A percentile compares a stretch with the other conserved stretches of the same genome.
Conservation (phyloP, 2,113 vertebrate species). For the Platysternon megacephalum region DNA sequence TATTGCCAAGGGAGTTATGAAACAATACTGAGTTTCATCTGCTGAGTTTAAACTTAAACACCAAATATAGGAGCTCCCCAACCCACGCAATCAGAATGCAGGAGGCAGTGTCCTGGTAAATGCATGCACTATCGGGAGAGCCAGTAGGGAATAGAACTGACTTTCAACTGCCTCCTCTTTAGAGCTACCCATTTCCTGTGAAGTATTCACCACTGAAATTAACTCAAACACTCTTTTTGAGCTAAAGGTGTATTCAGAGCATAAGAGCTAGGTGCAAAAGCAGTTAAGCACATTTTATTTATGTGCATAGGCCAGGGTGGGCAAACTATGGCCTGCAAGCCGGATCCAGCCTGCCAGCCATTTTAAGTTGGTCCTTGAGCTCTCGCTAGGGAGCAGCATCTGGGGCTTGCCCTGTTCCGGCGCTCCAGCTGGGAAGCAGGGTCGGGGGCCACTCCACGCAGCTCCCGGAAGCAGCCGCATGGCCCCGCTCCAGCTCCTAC, state of each 20-base stretch:
- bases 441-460: too few relatives aligned
- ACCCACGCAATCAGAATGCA: constrained; percentile 33
- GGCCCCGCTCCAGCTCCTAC: too few relatives aligned
- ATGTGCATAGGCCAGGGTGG: neutral
- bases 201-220: neutral
- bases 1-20: neutral
- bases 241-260: neutral
- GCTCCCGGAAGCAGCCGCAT: too few relatives aligned
- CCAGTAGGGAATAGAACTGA: neutral
- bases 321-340: too few relatives aligned
- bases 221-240: neutral
- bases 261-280: neutral
- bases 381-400: too few relatives aligned
- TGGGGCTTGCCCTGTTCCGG: too few relatives aligned
- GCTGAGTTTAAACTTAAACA: neutral
- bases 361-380: too few relatives aligned
- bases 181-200: neutral
- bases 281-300: neutral
- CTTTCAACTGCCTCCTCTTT: neutral
- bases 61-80: constrained; percentile 21
- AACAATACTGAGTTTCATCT: neutral
- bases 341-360: too few relatives aligned
- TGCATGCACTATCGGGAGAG: neutral
- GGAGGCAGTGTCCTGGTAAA: neutral
- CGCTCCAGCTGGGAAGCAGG: too few relatives aligned